phyloP scores from a whole-genome alignment of 2,888 invertebrate genomes.

The Drosophila tripunctata region DNA sequence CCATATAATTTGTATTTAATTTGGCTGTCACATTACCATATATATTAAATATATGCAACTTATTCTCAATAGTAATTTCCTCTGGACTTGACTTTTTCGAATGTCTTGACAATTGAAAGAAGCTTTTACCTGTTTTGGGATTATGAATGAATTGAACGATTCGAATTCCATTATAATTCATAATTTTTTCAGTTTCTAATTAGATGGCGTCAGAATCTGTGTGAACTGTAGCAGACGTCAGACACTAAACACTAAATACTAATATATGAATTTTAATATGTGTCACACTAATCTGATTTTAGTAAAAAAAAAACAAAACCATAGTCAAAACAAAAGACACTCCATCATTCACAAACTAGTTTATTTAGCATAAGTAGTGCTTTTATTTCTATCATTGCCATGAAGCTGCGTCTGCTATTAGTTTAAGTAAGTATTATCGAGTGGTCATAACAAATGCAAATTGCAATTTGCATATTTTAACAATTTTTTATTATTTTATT shows the following conservation, averaged over 20 bases:
- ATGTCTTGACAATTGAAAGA: background rate
- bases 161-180: background rate
- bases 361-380: slow-evolving; percentile 19
- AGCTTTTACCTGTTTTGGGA: background rate
- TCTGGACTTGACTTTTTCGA: background rate
- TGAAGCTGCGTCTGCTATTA: slow-evolving; percentile 7
- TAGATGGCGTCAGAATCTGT: slow-evolving; percentile 22
- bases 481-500: too few relatives aligned
- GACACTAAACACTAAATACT: slow-evolving; percentile 1
- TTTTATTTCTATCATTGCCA: slow-evolving; percentile 16
- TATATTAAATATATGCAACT: background rate
- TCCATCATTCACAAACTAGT: slow-evolving; percentile 47
- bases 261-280: slow-evolving; percentile 27
- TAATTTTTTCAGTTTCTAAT: slow-evolving; percentile 16
- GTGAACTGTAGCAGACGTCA: slow-evolving; percentile 30
- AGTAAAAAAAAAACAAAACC: too few relatives aligned
- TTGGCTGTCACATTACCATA: background rate
- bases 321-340: slow-evolving; percentile 22
- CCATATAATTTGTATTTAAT: slow-evolving; percentile 2
- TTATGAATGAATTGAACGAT: background rate
- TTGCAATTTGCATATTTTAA: slow-evolving; percentile 13
- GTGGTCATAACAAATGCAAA: slow-evolving; percentile 17
- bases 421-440: slow-evolving; percentile 17
- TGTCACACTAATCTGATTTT: slow-evolving; percentile 35
- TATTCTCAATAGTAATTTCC: background rate